A percentile compares a stretch with the other conserved stretches of the same genome.
Evolutionary conservation across 2,113 vertebrate species (phyloP).

Genomic region (Myotis lucifugus): DNA sequence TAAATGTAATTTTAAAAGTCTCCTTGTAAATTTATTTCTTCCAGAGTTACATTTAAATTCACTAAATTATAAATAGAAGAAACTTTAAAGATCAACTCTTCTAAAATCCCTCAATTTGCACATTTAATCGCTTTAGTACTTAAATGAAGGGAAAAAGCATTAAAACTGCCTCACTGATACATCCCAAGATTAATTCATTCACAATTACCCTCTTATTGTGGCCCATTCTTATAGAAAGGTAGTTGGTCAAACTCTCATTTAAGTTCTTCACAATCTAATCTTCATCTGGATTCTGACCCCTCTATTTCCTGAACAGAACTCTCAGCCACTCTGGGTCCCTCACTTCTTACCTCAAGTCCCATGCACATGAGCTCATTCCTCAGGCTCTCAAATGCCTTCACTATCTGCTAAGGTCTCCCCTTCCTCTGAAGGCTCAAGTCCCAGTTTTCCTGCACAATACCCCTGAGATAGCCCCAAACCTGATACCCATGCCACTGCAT

Average conservation of each 20-base stretch:
- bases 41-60: conserved; percentile 28
- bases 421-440: background rate
- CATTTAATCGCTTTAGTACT: background rate
- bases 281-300: background rate
- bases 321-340: background rate
- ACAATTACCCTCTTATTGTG: background rate
- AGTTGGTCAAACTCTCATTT: conserved; percentile 1
- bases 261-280: background rate
- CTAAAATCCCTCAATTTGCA: background rate
- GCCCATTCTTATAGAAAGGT: background rate
- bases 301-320: background rate
- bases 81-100: background rate
- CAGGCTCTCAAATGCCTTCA: background rate
- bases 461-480: no score
- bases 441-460: background rate
- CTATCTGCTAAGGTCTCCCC: background rate
- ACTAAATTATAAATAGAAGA: background rate
- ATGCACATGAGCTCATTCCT: background rate
- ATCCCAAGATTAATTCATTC: background rate
- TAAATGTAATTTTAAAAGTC: conserved; percentile 50
- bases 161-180: background rate
- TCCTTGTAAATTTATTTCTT: conserved; percentile 21
- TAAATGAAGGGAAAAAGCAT: background rate
- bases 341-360: background rate
- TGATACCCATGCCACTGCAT: accelerated